Percentiles rank a stretch among this genome's conserved stretches.
Conservation (phyloP, 2,113 vertebrate genomes). For the Macroglossus sobrinus region DNA sequence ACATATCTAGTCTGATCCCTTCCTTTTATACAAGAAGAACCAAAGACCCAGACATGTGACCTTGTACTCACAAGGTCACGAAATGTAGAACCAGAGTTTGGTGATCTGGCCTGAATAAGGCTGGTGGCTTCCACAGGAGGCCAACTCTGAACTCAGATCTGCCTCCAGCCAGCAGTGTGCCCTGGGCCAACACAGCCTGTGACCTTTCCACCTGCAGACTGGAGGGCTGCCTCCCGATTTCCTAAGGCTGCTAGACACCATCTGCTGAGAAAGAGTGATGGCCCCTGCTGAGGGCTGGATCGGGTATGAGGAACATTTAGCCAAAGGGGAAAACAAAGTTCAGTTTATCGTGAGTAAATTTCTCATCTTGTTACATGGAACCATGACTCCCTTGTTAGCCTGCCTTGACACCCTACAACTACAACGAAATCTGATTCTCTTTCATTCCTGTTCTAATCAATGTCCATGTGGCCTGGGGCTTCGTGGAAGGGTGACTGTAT, state of each 20-base stretch:
- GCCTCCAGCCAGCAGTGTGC: not conserved
- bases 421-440: not conserved
- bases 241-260: not conserved
- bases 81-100: not conserved
- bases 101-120: not conserved
- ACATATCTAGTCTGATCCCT: not conserved
- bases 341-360: not conserved
- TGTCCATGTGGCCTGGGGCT: not conserved
- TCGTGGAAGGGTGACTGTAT: not conserved
- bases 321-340: constrained; percentile 37
- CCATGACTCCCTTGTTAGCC: not conserved
- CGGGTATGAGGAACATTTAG: not conserved
- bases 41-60: not conserved
- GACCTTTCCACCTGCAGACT: not conserved
- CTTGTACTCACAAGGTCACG: not conserved
- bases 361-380: constrained; percentile 1
- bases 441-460: not conserved
- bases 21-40: not conserved
- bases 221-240: not conserved
- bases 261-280: constrained; percentile 5
- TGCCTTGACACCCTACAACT: not conserved
- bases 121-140: not conserved
- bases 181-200: not conserved
- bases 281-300: not conserved
- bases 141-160: not conserved